Evolutionary conservation across 2,888 invertebrate genomes (phyloP).

Genomic region (Cheilosia vernalis): DNA sequence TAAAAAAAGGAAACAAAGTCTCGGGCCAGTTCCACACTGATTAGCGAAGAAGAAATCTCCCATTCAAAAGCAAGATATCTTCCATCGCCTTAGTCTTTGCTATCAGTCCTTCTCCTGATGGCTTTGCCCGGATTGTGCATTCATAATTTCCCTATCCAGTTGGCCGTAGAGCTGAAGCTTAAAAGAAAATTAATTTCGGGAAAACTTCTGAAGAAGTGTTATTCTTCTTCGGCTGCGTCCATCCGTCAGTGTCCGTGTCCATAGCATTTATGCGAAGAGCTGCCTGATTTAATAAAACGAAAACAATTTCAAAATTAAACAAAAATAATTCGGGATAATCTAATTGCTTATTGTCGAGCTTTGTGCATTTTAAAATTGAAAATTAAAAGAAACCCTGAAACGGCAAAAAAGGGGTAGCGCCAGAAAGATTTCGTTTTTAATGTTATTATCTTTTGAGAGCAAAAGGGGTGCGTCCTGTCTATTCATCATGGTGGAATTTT

Average conservation of each 20-base stretch:
- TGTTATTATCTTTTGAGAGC: constrained; percentile 23
- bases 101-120: constrained; percentile 32
- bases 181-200: constrained; percentile 69
- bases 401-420: constrained; percentile 8
- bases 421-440: constrained; percentile 33
- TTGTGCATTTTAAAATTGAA: constrained; percentile 70
- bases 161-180: constrained; percentile 38
- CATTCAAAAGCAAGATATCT: constrained; percentile 4
- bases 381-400: constrained; percentile 14
- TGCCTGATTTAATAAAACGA: constrained; percentile 73
- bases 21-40: constrained; percentile 46
- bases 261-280: background rate
- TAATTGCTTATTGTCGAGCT: constrained; percentile 71
- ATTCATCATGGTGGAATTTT: constrained; percentile 7
- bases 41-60: constrained; percentile 43
- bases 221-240: constrained; percentile 53
- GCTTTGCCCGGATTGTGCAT: constrained; percentile 65
- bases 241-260: constrained; percentile 25
- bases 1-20: constrained; percentile 36
- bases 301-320: constrained; percentile 75
- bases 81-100: constrained; percentile 12
- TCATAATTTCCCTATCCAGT: constrained; percentile 54
- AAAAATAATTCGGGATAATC: constrained; percentile 75
- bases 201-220: constrained; percentile 72
- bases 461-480: constrained; percentile 17